A percentile compares a stretch with the other conserved stretches of the same genome.
These are phyloP conservation scores for Epsilonema sp. DNA, from an alignment of 2,888 invertebrate species.

Conservation along the genomic window DNA sequence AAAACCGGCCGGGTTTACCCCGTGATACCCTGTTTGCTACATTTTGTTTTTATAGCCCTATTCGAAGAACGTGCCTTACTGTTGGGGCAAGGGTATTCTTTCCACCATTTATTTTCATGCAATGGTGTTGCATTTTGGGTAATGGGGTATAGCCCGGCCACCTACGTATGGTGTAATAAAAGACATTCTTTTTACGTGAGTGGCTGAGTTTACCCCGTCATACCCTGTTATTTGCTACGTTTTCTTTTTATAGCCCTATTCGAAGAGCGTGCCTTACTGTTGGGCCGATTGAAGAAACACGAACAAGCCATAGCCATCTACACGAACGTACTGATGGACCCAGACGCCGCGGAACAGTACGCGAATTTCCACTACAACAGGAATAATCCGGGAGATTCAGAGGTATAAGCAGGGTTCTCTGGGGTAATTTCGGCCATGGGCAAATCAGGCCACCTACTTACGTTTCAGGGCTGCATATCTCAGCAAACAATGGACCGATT, in stretches of 20 bases:
- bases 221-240: no score
- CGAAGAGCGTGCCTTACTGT: slow-evolving; percentile 79
- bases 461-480: no score
- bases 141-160: no score
- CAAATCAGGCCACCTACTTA: slow-evolving; percentile 3
- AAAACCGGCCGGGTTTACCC: no score
- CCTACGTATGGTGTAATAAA: no score
- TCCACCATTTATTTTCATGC: no score
- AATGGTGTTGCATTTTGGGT: no score
- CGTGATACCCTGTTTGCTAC: no score
- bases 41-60: slow-evolving; percentile 39
- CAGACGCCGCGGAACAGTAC: slow-evolving; percentile 59
- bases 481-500: no score
- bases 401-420: slow-evolving; percentile 17
- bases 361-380: slow-evolving; percentile 36
- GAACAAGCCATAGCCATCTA: slow-evolving; percentile 81
- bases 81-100: slow-evolving; percentile 63
- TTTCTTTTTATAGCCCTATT: slow-evolving; percentile 42
- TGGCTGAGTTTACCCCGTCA: no score
- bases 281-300: slow-evolving; percentile 71
- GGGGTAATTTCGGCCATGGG: slow-evolving; percentile 13
- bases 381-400: slow-evolving; percentile 16
- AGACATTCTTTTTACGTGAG: no score
- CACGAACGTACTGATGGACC: slow-evolving; percentile 61
- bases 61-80: slow-evolving; percentile 86